These are phyloP conservation scores for Myopa tessellatipennis DNA, from an alignment of 2,888 invertebrate genomes.

Conservation along the genomic window DNA sequence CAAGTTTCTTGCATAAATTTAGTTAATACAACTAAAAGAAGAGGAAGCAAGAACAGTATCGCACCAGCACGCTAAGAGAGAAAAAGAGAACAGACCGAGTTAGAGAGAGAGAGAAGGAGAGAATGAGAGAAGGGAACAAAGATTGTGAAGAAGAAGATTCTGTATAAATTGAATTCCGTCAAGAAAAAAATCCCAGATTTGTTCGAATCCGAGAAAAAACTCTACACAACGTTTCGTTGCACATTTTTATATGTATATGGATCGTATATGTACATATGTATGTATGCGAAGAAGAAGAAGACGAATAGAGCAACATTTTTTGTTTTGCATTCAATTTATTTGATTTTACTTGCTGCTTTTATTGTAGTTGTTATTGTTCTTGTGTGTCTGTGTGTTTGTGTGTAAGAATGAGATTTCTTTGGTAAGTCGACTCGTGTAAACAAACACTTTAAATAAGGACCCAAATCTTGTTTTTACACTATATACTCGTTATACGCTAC, in stretches of 20 bases:
- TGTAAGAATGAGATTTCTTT: not conserved
- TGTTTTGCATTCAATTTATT: slow-evolving; percentile 12
- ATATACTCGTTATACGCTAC: no score
- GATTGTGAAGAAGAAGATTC: not conserved
- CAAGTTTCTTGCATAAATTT: slow-evolving; percentile 33
- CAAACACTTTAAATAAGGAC: not conserved
- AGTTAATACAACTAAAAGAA: slow-evolving; percentile 24
- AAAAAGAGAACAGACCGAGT: no score
- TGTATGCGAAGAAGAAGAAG: no score
- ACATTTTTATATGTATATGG: not conserved
- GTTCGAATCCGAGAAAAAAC: not conserved
- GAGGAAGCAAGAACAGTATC: not conserved
- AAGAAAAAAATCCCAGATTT: slow-evolving; percentile 17
- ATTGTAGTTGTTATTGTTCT: not conserved
- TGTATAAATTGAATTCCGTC: slow-evolving; percentile 14
- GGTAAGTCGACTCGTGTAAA: not conserved
- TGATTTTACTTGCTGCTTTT: not conserved
- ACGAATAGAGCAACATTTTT: not conserved
- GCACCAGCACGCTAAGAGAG: no score
- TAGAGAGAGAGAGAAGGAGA: no score
- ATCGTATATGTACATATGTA: not conserved
- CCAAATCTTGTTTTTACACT: no score
- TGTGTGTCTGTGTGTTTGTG: no score
- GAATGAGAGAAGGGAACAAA: no score
- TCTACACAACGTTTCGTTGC: not conserved